Base-by-base conservation (phyloP, 2,888 invertebrate genomes). In the Salticus scenicus region DNA sequence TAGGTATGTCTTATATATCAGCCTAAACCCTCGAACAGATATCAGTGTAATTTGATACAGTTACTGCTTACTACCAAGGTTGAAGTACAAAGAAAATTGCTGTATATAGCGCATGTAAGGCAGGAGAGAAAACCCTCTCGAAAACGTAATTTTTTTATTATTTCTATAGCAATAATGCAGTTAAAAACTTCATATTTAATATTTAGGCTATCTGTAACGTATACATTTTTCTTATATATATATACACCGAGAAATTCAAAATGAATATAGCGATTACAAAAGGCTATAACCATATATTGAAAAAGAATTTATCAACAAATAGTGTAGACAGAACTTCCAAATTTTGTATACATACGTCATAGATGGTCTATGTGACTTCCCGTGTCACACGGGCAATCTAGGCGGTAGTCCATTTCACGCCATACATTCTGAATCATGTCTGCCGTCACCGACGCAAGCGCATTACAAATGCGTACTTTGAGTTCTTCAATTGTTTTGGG, bases 261-360 rank as follows among this genome's bases (percentile, higher is more conserved):
- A 67, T 67, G 67, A 67, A 30, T 67, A 37, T 37, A 67, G n/a
- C n/a, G 17, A 67, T 31, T 67, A 67, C 67, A 67, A 67, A 67
- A n/a, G n/a, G n/a, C 33, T 4, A 17, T 67, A 67, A 67, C 67
- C 31, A 67, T 67, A 31, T 67, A 67, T 17, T 67, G 33, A 67
- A 67, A 67, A 67, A 30, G 33, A 67, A n/a, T 67, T 67, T 33
- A 67, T 67, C 5, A 33, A 67, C 67, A 67, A 2, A 17, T 30
- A 67, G 31, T 31, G 33, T 67, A 67, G 20, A 67, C 1, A 33
- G 0, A 67, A 31, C 67, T 67, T 31, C 67, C 14, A 67, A 67
- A 67, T 33, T 67, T 67, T 67, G 67, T 31, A 67, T 31, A 67
- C 30, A 33, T 33, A n/a, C n/a, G n/a, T n/a, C 33, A 67, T n/a